Evolutionary conservation across 2,797 vertebrate genomes (phyloP).

Genomic region (Choloepus didactylus): DNA sequence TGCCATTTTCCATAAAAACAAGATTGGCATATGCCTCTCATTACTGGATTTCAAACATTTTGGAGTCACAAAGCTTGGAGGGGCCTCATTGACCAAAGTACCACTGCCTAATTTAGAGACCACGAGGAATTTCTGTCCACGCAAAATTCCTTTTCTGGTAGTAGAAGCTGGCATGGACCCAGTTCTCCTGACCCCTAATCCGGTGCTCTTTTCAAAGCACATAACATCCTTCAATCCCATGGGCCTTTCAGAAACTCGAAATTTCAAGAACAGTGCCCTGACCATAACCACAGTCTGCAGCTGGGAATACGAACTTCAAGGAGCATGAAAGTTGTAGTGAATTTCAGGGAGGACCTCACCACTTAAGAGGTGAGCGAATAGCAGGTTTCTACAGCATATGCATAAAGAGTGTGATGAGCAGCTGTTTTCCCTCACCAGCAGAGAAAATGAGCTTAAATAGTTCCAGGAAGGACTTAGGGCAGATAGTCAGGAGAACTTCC

Average conservation of each 20-base stretch:
- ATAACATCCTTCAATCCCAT: not conserved
- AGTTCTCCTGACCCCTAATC: not conserved
- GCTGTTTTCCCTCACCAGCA: not conserved
- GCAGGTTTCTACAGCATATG: not conserved
- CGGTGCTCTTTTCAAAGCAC: not conserved
- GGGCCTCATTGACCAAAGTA: not conserved
- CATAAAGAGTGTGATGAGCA: not conserved
- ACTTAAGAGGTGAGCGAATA: not conserved
- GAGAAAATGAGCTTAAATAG: not conserved
- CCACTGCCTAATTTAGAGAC: not conserved
- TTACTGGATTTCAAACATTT: not conserved
- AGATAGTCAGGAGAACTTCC: constrained; percentile 43
- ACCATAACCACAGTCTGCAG: not conserved
- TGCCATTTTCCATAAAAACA: not conserved
- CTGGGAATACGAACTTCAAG: not conserved
- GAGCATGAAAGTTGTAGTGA: not conserved
- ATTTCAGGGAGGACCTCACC: constrained; percentile 18
- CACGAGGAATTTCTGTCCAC: not conserved
- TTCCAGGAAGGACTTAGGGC: not conserved
- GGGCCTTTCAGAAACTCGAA: not conserved
- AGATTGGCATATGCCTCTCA: not conserved
- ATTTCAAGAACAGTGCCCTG: not conserved
- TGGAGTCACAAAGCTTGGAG: not conserved
- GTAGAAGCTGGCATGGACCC: not conserved
- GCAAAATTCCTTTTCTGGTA: not conserved